A percentile compares a stretch with the other conserved stretches of the same genome.
These are phyloP conservation scores for Meteorus cinctellus DNA, from an alignment of 2,888 invertebrate species.

Conservation along the genomic window DNA sequence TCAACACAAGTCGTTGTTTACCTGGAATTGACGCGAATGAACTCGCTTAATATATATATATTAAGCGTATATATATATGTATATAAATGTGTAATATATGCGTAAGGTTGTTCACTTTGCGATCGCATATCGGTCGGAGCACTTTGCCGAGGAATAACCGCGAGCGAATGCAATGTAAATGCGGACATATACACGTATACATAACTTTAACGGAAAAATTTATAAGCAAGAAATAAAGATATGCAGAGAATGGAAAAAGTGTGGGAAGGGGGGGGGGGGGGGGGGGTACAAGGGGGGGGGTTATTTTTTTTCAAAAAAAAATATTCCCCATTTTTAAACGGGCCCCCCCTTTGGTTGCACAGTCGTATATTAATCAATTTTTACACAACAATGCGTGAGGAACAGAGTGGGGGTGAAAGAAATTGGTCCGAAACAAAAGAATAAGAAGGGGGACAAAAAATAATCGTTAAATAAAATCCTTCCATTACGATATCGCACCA, in stretches of 20 bases:
- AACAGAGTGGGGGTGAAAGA: neutral
- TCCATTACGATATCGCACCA: neutral
- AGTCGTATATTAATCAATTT: slow-evolving; percentile 23
- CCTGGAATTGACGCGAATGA: slow-evolving; percentile 31
- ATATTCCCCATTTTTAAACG: slow-evolving; percentile 30
- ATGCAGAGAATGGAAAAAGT: slow-evolving; percentile 42
- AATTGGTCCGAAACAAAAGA: neutral
- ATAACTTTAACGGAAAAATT: slow-evolving; percentile 13
- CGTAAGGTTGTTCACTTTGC: slow-evolving; percentile 44
- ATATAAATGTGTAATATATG: slow-evolving; percentile 9
- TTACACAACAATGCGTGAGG: neutral
- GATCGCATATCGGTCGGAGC: slow-evolving; percentile 46
- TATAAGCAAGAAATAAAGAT: neutral
- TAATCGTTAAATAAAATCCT: neutral
- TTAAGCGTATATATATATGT: too few species aligned
- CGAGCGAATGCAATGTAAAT: slow-evolving; percentile 21
- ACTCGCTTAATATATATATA: slow-evolving; percentile 23
- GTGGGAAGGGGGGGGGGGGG: slow-evolving; percentile 43
- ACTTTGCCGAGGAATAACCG: slow-evolving; percentile 41
- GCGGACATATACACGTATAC: neutral
- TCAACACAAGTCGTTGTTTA: neutral
- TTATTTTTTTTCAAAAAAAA: slow-evolving; percentile 28
- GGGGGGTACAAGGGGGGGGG: slow-evolving; percentile 45
- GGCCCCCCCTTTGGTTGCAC: slow-evolving; percentile 26
- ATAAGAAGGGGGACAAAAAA: neutral